Evolutionary conservation across 2,797 vertebrate genomes (phyloP).

Genomic region (Gambelia wislizenii): DNA sequence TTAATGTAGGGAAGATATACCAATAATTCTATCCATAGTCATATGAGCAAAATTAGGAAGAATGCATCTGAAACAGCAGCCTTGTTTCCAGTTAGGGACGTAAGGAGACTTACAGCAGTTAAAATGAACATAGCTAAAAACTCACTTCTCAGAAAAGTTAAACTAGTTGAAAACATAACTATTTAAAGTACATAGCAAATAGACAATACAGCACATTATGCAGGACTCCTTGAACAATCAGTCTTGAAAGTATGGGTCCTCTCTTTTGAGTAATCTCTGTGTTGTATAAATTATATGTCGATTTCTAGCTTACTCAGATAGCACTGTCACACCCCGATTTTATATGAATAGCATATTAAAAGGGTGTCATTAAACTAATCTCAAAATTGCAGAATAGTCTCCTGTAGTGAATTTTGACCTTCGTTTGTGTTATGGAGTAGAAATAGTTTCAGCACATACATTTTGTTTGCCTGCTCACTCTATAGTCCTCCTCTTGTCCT

Average conservation of each 20-base stretch:
- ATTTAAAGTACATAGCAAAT: no score
- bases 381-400: neutral
- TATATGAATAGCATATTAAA: neutral
- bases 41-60: neutral
- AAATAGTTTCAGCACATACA: neutral
- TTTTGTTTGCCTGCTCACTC: neutral
- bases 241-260: neutral
- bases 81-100: no score
- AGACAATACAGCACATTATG: no score
- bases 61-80: neutral
- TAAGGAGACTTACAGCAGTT: no score
- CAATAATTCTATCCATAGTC: neutral
- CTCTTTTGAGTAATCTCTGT: neutral
- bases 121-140: no score
- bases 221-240: no score
- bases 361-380: neutral
- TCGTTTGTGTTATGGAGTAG: neutral
- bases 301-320: neutral
- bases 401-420: slow-evolving; percentile 15
- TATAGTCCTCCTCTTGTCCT: neutral
- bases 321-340: neutral
- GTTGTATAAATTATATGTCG: neutral
- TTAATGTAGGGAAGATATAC: neutral
- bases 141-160: no score
- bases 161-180: no score